Evolutionary conservation across 2,797 vertebrate genomes (phyloP).

Genomic region (Picus viridis): DNA sequence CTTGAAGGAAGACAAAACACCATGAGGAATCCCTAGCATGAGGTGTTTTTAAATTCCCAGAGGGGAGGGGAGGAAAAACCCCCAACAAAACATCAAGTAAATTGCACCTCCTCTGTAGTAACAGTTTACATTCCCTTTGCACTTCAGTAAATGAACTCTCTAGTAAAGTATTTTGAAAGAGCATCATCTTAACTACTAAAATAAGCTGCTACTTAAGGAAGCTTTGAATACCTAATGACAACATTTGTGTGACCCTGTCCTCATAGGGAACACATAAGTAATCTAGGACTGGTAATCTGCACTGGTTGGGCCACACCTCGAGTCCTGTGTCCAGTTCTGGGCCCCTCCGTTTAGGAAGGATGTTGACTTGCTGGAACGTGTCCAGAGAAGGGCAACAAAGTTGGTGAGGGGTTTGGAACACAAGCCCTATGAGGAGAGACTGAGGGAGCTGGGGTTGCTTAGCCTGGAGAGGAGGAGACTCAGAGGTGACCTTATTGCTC

Average conservation of each 20-base stretch:
- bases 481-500: no score
- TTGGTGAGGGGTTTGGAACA: no score
- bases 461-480: no score
- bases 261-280: neutral
- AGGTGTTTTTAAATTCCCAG: neutral
- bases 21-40: neutral
- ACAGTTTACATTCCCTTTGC: neutral
- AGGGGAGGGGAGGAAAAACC: fast-evolving
- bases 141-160: neutral
- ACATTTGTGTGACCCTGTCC: neutral
- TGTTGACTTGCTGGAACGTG: no score
- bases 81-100: neutral
- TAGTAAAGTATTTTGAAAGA: constrained; percentile 1
- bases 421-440: no score
- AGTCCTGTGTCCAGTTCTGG: no score
- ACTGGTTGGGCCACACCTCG: no score
- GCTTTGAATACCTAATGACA: neutral
- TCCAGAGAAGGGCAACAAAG: no score
- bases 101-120: neutral
- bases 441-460: no score
- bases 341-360: no score
- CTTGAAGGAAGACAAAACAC: constrained; percentile 35
- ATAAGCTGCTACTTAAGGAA: neutral
- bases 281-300: neutral
- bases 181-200: neutral